These are phyloP conservation scores for Notospermus geniculatus DNA, from an alignment of 1,140 invertebrate species.

Conservation along the genomic window DNA sequence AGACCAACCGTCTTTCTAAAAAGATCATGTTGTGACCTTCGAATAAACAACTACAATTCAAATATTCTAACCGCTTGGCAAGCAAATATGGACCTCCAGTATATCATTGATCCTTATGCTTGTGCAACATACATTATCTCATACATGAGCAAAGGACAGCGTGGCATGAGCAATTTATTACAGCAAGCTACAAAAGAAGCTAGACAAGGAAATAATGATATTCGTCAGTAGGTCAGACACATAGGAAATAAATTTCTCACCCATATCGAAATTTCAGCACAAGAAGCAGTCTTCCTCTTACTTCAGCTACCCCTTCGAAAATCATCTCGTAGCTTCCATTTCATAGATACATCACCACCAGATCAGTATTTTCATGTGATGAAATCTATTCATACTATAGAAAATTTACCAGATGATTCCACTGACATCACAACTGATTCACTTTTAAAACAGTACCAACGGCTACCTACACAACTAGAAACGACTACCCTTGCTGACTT, in stretches of 20 bases:
- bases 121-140: neutral
- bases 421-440: neutral
- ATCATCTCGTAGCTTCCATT: constrained; percentile 19
- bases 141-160: constrained; percentile 2
- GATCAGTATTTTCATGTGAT: constrained; percentile 20
- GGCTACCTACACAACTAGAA: neutral
- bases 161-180: constrained; percentile 15
- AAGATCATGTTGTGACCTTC: constrained; percentile 11
- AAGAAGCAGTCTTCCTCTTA: constrained; percentile 24
- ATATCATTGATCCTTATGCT: neutral
- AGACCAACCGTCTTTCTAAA: constrained; percentile 21
- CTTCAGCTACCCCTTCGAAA: constrained; percentile 29
- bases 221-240: constrained; percentile 22
- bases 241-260: constrained; percentile 29
- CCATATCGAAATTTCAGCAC: constrained; percentile 23
- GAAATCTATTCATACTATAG: constrained; percentile 9
- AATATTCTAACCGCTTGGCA: constrained; percentile 17
- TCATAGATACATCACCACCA: constrained; percentile 25
- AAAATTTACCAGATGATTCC: neutral
- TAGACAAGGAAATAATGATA: constrained; percentile 21
- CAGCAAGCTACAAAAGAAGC: constrained; percentile 26
- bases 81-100: constrained; percentile 14
- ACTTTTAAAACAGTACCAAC: neutral
- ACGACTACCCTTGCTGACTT: constrained; percentile 1
- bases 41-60: constrained; percentile 23